Evolutionary conservation across 1,140 invertebrate species (phyloP), one percentile per base, ranked within the genome.

Genomic region (Drosophila varians): DNA sequence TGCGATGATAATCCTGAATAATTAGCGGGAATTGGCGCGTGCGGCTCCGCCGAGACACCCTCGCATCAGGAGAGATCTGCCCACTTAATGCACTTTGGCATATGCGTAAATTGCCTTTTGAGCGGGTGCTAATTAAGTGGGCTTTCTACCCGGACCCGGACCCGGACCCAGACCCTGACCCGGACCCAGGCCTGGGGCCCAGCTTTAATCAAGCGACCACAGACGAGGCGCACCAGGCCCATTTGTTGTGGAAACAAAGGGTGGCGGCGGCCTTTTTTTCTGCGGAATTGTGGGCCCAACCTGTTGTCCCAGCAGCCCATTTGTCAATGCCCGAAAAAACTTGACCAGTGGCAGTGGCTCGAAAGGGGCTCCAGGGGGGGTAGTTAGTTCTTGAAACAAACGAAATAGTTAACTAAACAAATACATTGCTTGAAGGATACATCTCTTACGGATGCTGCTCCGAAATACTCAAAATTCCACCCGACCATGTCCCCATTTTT

Each of bases 71-170:
- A 55, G 51, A 47, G 71, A 64, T 74, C 69, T 80, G 77, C 76
- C 54, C 47, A 46, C 53, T 79, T 86, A 86, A 80, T 84, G 66
- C 66, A 58, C 47, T 74, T 60, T 74, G 72, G 70, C 71, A 74
- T 74, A 74, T 65, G 70, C 71, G 60, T 66, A 74, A 74, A 74
- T 74, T 74, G 70, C 71, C 51, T 74, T 65, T 46, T 31, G 58
- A 46, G 52, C 51, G 54, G 51, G 25, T 55, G 52, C 53, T 78
- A 78, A 78, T 78, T 78, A 78, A 79, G 70, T 58, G 62, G 65
- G 64, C 53, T 47, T 42, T 64, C 47, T 25, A 31, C 48, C 48
- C 52, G 25, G 36, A 16, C 36, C 12, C n/a, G 4, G 36, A 16
- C 12, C 5, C 31, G 11, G 36, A 7, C 12, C 12, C n/a, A 1